Base-by-base conservation (phyloP, 2,797 vertebrate species). In the Harpagifer antarcticus region DNA sequence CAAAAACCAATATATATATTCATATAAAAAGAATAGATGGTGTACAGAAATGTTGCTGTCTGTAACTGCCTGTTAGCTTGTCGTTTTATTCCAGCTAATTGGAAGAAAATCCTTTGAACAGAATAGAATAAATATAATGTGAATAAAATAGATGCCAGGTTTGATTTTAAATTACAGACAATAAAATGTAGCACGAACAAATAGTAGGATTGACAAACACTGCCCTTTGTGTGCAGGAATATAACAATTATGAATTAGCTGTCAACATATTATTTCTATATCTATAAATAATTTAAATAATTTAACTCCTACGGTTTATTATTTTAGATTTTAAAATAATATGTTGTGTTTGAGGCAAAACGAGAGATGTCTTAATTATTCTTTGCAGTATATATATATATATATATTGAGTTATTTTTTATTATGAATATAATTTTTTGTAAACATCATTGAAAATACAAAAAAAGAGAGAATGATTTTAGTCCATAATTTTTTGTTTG, bases 1-100 rank as follows among this genome's bases (percentile, higher is more conserved):
- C 56, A 79, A 69, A 76, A 52, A 65, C 19, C 66, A 23, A n/a
- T n/a, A 68, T 48, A 43, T 8, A 31, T 49, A 50, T 11, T 9
- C n/a, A 33, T 42, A 9, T 23, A 43, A 42, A 68, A 27, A 27
- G 23, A 27, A 27, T 27, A 27, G 23, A 27, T 37, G 0, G 10
- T 48, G 40, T 20, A 49, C n/a, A 49, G 20, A 23, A 60, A 23
- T 9, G 4, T 3, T 11, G 17, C 20, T 17, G 20, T 19, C 5
- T 48, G 58, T 19, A 52, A 19, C 40, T 31, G 72, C 13, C 42
- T 15, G 45, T 60, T n/a, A 59, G 3, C 17, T 8, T 7, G 4
- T 31, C 3, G 17, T 56, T 11, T 47, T 33, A 58, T 11, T 31
- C 3, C 5, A 2, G 68, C 31, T 44, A 57, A 17, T 13, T 33